Evolutionary conservation across 1,140 invertebrate genomes (phyloP), one percentile per base, ranked within the genome.

Genomic region (Hormaphis cornu): DNA sequence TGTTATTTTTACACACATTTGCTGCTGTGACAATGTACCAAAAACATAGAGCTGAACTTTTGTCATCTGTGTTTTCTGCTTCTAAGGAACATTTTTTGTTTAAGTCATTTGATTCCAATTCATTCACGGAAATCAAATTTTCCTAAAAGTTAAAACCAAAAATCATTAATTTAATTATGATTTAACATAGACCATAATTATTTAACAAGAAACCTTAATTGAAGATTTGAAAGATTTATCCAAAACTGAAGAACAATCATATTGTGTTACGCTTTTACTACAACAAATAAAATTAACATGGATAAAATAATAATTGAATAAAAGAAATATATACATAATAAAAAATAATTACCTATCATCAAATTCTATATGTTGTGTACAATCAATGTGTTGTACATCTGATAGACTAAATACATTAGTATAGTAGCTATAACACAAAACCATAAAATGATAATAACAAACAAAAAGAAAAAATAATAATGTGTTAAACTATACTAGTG

Each of bases 41-140:
- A 58, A 58, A 58, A 37, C 54, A 58, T 24, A 40, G 7, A 40
- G 54, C 54, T 18, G 54, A 58, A 58, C 54, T 58, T 6, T 58
- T 58, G 22, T 58, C 35, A 3, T 12, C 40, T 1, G 14, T 2
- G 12, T 42, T 42, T 40, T 58, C 22, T 56, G 14, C 33, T 24
- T 1, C 1, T 1, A 35, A 20, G 22, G 33, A 58, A 58, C 0
- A 40, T 58, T n/a, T 16, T n/a, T 58, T 40, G 10, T 58, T 35
- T 58, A 8, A 40, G 37, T 37, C 33, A 16, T 37, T 37, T 56
- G 24, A 4, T 37, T 22, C 30, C 9, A 18, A 20, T 7, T 24
- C 14, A 56, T 56, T 24, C 0, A n/a, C 7, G 5, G 1, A 5
- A 40, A 6, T 40, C 22, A 7, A 40, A 9, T 12, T 16, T 14